A percentile compares a stretch with the other conserved stretches of the same genome.
Conservation (phyloP, 2,888 invertebrate genomes). For the Zygothrica quintamaculata region DNA sequence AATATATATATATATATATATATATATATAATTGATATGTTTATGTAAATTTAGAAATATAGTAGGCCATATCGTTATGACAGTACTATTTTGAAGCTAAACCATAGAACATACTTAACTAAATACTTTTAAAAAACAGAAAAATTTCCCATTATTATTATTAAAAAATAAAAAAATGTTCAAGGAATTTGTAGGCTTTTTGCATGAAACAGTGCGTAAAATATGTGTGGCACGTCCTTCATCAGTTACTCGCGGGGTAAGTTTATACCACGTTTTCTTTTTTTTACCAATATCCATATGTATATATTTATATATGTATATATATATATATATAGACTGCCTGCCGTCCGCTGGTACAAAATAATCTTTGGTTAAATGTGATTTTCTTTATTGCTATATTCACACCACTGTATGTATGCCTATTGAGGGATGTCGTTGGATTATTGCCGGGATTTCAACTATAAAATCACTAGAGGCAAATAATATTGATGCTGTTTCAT, state of each 20-base stretch:
- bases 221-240: constrained; percentile 48
- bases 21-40: not conserved
- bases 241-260: constrained; percentile 44
- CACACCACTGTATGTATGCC: constrained; percentile 72
- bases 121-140: no score
- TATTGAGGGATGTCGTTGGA: constrained; percentile 62
- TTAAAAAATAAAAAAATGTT: constrained; percentile 48
- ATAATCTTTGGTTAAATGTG: constrained; percentile 51
- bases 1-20: not conserved
- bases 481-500: constrained; percentile 8
- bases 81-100: constrained; percentile 37
- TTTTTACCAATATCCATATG: no score
- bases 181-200: constrained; percentile 54
- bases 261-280: no score
- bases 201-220: constrained; percentile 50
- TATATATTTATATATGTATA: not conserved
- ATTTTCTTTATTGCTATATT: constrained; percentile 74
- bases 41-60: not conserved
- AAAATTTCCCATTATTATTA: constrained; percentile 19
- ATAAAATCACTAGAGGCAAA: constrained; percentile 39
- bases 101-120: constrained; percentile 2
- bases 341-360: constrained; percentile 46
- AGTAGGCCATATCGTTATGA: no score
- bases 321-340: no score
- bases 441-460: constrained; percentile 50